Conservation (phyloP, 2,888 invertebrate species). For the Seira sanloemensis region DNA sequence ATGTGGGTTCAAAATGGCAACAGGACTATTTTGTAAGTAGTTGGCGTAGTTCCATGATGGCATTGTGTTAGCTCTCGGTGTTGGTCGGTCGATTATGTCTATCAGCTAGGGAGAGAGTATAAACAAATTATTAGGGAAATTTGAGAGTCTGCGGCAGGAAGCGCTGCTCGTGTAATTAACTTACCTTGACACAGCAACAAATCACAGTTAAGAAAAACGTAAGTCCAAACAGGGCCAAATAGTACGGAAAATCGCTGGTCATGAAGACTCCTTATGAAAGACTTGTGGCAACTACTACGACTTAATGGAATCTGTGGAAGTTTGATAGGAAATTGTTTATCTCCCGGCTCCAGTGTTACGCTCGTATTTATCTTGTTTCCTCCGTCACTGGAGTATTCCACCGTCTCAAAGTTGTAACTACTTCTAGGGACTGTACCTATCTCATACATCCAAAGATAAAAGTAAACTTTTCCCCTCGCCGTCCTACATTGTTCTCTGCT, state of each 20-base stretch:
- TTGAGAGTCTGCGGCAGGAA: not conserved
- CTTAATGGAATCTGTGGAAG: not conserved
- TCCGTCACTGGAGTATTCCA: not conserved
- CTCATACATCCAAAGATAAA: conserved; percentile 6
- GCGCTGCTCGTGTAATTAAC: not conserved
- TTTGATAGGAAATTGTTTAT: not conserved
- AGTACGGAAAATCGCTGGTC: conserved; percentile 72
- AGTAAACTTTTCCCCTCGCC: not conserved
- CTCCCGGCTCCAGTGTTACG: not conserved
- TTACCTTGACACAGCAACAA: conserved; percentile 72
- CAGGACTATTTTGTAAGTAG: conserved; percentile 69
- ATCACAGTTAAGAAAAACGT: conserved; percentile 72
- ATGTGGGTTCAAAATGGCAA: conserved; percentile 70
- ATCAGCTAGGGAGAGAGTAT: conserved; percentile 62
- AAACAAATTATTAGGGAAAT: conserved; percentile 20
- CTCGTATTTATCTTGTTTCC: not conserved
- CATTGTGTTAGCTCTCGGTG: conserved; percentile 67
- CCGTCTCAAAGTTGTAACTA: not conserved
- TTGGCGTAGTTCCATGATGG: conserved; percentile 71
- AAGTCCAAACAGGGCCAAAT: conserved; percentile 72
- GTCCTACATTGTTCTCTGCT: not conserved
- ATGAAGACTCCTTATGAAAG: conserved; percentile 69
- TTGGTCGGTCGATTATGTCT: conserved; percentile 72
- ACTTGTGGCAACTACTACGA: conserved; percentile 46
- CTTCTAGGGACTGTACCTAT: not conserved